Evolutionary conservation across 2,888 invertebrate genomes (phyloP).

Genomic region (Drosophila rellima): DNA sequence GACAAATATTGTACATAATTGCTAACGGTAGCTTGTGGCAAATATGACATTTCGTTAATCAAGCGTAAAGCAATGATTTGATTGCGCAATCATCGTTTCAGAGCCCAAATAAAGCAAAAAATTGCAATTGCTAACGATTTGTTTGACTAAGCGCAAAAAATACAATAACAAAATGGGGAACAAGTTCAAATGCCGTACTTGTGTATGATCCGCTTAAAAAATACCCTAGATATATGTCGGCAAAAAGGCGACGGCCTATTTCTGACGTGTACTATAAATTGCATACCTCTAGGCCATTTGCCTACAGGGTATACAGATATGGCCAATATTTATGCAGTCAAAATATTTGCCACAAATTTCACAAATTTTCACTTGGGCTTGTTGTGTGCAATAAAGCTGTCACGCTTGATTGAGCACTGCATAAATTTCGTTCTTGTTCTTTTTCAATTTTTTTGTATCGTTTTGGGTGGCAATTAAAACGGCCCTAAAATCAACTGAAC

Average conservation of each 20-base stretch:
- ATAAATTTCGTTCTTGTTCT: slow-evolving; percentile 51
- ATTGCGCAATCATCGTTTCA: slow-evolving; percentile 55
- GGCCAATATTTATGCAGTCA: slow-evolving; percentile 66
- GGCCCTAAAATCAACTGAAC: slow-evolving; percentile 73
- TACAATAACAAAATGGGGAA: slow-evolving; percentile 37
- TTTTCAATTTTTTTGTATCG: slow-evolving; percentile 15
- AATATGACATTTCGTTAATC: slow-evolving; percentile 67
- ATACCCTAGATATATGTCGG: no score
- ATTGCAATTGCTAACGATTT: slow-evolving; percentile 71
- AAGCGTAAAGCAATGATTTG: slow-evolving; percentile 76
- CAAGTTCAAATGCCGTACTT: background rate
- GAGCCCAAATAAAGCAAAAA: slow-evolving; percentile 1
- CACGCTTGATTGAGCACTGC: slow-evolving; percentile 73
- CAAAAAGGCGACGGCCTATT: no score
- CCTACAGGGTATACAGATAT: slow-evolving; percentile 18
- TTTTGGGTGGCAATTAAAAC: slow-evolving; percentile 66
- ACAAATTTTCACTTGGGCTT: slow-evolving; percentile 43
- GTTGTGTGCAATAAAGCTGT: slow-evolving; percentile 51
- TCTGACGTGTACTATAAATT: no score
- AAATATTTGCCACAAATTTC: slow-evolving; percentile 69
- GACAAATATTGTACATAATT: slow-evolving; percentile 50
- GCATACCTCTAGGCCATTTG: background rate
- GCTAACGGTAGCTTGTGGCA: slow-evolving; percentile 39
- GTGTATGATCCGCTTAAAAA: background rate
- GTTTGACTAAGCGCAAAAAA: slow-evolving; percentile 63